Conservation (phyloP, 2,113 vertebrate species). For the Sinosuthora webbiana region DNA sequence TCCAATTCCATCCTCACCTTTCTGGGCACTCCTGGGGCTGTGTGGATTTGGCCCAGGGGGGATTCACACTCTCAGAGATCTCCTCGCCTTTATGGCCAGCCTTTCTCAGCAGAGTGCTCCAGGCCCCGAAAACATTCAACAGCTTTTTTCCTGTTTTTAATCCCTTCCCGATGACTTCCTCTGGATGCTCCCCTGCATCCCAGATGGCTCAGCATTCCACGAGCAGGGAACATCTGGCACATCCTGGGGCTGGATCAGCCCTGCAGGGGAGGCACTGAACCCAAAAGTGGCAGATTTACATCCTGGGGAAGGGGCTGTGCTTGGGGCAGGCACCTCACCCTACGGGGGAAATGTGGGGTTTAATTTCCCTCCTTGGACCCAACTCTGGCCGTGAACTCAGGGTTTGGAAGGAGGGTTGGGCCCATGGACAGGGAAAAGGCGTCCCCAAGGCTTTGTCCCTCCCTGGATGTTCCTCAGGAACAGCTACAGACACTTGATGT, state of each 20-base stretch:
- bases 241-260: background rate
- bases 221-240: background rate
- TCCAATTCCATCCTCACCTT: no score
- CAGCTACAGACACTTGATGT: accelerated
- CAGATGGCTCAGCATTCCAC: background rate
- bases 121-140: no score
- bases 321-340: background rate
- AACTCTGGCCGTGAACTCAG: accelerated
- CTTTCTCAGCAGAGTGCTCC: no score
- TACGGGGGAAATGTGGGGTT: accelerated
- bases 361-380: accelerated
- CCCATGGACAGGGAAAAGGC: accelerated
- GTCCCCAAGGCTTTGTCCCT: background rate
- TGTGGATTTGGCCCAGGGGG: no score
- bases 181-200: background rate
- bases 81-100: no score
- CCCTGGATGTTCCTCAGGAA: no score
- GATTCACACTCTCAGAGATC: no score
- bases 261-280: background rate
- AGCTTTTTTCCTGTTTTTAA: background rate
- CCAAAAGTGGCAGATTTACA: background rate
- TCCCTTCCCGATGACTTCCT: background rate
- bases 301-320: background rate
- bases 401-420: background rate
- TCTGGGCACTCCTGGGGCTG: no score